phyloP scores from a whole-genome alignment of 2,888 invertebrate species.

The Pandemis corylana region DNA sequence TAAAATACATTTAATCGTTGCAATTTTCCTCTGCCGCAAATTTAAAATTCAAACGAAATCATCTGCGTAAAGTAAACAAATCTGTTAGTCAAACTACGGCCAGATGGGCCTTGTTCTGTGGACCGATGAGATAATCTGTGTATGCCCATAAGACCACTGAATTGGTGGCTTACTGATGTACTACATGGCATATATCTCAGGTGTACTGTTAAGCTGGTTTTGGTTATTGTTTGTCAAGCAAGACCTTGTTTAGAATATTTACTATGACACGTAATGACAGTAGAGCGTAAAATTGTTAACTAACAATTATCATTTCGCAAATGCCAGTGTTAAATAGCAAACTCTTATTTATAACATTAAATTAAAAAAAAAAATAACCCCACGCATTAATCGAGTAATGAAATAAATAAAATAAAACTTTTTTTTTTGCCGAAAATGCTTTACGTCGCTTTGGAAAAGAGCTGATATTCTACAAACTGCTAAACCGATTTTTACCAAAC shows the following conservation, averaged over 20 bases:
- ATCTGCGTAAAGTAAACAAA: neutral
- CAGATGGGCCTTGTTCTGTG: constrained; percentile 16
- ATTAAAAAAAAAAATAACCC: too few species aligned
- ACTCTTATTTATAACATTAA: neutral
- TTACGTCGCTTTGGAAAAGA: too few species aligned
- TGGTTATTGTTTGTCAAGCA: constrained; percentile 22
- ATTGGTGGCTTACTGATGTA: neutral
- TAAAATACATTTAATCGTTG: neutral
- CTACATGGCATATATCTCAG: neutral
- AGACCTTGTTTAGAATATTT: constrained; percentile 24
- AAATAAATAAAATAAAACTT: too few species aligned
- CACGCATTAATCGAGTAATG: too few species aligned
- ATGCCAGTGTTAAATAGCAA: neutral
- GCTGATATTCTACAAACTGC: too few species aligned
- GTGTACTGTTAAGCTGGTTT: neutral
- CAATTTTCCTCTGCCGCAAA: too few species aligned
- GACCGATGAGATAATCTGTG: constrained; percentile 32
- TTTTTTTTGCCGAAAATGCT: too few species aligned
- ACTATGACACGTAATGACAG: neutral
- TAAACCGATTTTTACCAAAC: too few species aligned
- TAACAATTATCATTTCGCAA: neutral
- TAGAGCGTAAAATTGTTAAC: constrained; percentile 20
- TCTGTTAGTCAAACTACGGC: constrained; percentile 23
- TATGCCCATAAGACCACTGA: neutral
- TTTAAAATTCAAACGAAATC: neutral